Conservation (phyloP, 2,888 invertebrate species). For the Epiblema foenella region DNA sequence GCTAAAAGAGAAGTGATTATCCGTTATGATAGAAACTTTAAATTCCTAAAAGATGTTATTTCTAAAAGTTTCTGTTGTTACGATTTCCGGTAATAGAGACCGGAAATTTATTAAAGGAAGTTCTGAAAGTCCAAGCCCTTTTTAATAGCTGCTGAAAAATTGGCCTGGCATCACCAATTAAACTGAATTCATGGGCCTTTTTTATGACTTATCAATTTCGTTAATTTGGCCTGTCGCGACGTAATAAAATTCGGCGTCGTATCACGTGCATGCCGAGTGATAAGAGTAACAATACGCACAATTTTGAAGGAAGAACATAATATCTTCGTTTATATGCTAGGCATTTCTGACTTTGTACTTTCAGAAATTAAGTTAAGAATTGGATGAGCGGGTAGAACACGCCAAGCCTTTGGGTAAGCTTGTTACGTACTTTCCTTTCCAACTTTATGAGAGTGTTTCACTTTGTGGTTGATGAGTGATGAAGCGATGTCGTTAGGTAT, state of each 20-base stretch:
- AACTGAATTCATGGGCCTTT: conserved; percentile 22
- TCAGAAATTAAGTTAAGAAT: background rate
- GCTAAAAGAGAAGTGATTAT: background rate
- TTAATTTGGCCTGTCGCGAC: conserved; percentile 20
- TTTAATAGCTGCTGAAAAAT: conserved; percentile 6
- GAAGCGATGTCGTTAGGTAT: background rate
- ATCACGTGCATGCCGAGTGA: conserved; percentile 30
- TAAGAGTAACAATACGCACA: conserved; percentile 25
- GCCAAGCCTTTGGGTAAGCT: conserved; percentile 15
- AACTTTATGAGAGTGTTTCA: conserved; percentile 17
- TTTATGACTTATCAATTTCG: conserved; percentile 37
- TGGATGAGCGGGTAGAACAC: conserved; percentile 15
- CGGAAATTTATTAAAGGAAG: background rate
- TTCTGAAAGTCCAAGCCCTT: background rate
- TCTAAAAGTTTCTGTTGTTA: background rate
- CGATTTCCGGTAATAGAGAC: background rate
- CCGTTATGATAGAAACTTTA: background rate
- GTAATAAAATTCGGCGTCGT: conserved; percentile 16
- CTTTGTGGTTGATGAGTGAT: background rate
- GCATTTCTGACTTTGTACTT: background rate
- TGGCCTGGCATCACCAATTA: conserved; percentile 9
- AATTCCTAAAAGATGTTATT: background rate
- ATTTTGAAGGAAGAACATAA: conserved; percentile 1
- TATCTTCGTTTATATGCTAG: background rate
- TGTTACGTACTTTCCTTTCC: conserved; percentile 27